These are phyloP conservation scores for Dolichopus griseipennis DNA, from an alignment of 2,888 invertebrate species.

Conservation along the genomic window DNA sequence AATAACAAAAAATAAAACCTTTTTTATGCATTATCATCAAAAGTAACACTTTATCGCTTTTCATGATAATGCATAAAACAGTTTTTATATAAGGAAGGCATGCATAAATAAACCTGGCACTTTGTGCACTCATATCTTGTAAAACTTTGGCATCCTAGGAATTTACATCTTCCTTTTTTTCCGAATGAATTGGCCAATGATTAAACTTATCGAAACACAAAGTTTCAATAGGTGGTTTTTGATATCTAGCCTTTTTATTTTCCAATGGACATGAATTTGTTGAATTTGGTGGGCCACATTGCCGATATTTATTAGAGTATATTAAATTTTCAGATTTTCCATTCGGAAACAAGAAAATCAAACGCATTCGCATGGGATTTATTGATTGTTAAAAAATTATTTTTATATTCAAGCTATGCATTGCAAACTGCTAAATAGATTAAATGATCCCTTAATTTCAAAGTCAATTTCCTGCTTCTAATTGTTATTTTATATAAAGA, in stretches of 20 bases:
- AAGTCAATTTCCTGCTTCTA: not conserved
- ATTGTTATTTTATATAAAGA: slow-evolving; percentile 4
- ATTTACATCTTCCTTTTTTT: not conserved
- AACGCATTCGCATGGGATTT: too few species aligned
- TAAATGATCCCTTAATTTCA: not conserved
- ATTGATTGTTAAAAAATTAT: too few species aligned
- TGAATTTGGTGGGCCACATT: too few species aligned
- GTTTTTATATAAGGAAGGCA: not conserved
- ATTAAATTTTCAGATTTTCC: too few species aligned
- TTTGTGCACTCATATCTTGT: not conserved
- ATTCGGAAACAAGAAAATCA: too few species aligned
- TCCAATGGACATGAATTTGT: too few species aligned
- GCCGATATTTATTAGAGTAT: too few species aligned
- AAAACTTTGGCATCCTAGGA: not conserved
- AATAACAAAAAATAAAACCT: too few species aligned
- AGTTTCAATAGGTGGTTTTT: not conserved
- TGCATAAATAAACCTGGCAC: not conserved
- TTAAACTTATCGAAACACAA: not conserved
- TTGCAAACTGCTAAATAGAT: too few species aligned
- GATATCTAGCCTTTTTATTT: not conserved
- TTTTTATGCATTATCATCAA: too few species aligned
- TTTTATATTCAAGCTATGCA: too few species aligned
- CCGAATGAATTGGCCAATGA: not conserved
- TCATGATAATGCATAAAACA: not conserved
- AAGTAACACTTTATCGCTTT: not conserved